Evolutionary conservation across 1,140 invertebrate species (phyloP), one percentile per base, ranked within the genome.

Genomic region (Conopomorpha cramerella): DNA sequence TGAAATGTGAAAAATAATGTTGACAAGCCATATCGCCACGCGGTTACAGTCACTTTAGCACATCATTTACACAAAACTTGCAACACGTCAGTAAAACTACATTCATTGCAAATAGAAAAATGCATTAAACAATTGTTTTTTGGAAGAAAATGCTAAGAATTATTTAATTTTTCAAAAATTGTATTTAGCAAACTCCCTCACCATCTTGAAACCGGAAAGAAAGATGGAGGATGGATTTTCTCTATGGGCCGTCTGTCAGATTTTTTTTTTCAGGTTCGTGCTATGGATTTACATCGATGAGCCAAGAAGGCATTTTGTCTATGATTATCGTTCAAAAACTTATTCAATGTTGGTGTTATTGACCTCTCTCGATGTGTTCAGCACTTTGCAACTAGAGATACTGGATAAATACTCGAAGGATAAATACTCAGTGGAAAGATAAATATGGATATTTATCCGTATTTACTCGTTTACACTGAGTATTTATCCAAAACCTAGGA

Each of bases 1-100:
- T 96, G 62, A 46, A 85, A 84, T 63, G 56, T 70, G 49, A 64
- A 62, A 40, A 49, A 34, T 30, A 51, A 36, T 49, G 34, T 45
- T 48, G 44, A 51, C 36, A 51, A 45, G 15, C 29, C 12, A 32
- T 36, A 36, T 31, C 41, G 49, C 66, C 66, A 67, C 63, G 63
- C 59, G 66, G 65, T 61, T 47, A 32, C 8, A 8, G 11, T 29
- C 3, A 29, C n/a, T n/a, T 23, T 23, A 4, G 10, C 19, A 6
- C 4, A 23, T 6, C 19, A 23, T 10, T 23, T 6, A 6, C 19
- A 23, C 19, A 23, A 23, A 23, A 4, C 4, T 7, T 29, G 11
- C 13, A 4, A 4, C 11, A 11, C 3, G 28, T 4, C 6, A 29
- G 28, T 6, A 29, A 29, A 23, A 23, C 19, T 23, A 23, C 10